Evolutionary conservation across 2,888 invertebrate species (phyloP), one percentile per base, ranked within the genome.

Genomic region (Julus scanicus): DNA sequence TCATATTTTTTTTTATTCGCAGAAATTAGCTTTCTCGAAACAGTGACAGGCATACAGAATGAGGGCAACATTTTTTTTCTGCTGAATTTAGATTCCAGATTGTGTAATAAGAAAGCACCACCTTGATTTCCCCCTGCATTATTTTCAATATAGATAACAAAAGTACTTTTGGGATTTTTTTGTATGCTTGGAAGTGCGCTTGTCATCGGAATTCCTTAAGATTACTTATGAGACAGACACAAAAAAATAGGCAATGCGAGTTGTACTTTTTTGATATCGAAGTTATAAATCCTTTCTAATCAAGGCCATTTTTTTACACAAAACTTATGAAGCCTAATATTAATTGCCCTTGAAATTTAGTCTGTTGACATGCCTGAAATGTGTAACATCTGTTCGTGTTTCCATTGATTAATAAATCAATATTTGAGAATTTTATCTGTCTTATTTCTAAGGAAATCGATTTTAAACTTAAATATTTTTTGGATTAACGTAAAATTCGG

Each of bases 391-490:
- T 80, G 80, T 80, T 80, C 80, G 29, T 15, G 80, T 80, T 80
- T 13, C 80, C 80, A 39, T 80, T 80, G 37, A 80, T 80, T 80
- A 80, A 80, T 80, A 39, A 80, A 80, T 80, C 80, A 80, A 80
- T 80, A 80, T 80, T 80, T 80, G 80, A 13, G 29, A 80, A 80
- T 80, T 80, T 37, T 39, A 80, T 80, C 80, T 80, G 37, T 15
- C 71, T 71, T 20, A 71, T 80, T 80, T 80, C 80, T 15, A 13
- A 29, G 8, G 37, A 11, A 39, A 80, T 37, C 37, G 80, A 80
- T 80, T 80, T 37, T 80, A 13, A 80, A 71, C 71, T 29, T 8
- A 71, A 71, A 29, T 29, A 63, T 53, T 53, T 11, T 49, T 44
- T 44, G 8, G 44, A 44, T 2, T 44, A 44, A 44, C 44, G 44